Evolutionary conservation across 1,140 invertebrate species (phyloP).

Genomic region (Heterodera schachtii): DNA sequence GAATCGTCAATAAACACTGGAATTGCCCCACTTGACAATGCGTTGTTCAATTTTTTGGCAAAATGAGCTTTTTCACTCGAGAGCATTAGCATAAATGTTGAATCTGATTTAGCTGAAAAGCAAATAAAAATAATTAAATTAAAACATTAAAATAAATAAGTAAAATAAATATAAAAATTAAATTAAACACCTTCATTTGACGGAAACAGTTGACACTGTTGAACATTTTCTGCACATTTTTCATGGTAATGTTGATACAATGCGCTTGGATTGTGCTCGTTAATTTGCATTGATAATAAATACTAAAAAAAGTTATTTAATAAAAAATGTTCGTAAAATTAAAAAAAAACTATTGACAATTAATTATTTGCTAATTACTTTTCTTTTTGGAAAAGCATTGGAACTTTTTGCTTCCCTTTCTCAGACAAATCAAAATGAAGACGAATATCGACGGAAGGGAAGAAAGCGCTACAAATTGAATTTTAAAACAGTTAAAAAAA

Average conservation of each 20-base stretch:
- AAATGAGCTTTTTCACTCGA: not conserved
- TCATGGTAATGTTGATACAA: not conserved
- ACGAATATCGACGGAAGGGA: not conserved
- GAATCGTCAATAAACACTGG: not conserved
- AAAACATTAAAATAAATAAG: not conserved
- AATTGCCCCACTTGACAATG: not conserved
- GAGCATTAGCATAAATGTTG: not conserved
- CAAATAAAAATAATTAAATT: too few species aligned
- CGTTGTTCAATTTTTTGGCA: not conserved
- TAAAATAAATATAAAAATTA: not conserved
- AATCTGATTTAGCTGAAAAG: not conserved
- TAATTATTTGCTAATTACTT: not conserved
- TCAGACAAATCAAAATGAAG: not conserved
- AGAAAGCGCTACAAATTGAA: not conserved
- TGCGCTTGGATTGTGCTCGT: not conserved
- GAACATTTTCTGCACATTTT: not conserved
- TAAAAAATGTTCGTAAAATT: not conserved
- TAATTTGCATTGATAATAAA: not conserved
- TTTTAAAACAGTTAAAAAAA: not conserved
- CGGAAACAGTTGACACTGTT: not conserved
- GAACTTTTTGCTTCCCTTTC: not conserved
- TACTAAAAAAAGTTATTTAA: not conserved
- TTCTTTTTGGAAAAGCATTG: not conserved
- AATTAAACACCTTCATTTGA: not conserved
- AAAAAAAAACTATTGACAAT: not conserved